Evolutionary conservation across 1,140 invertebrate genomes (phyloP), one percentile per base, ranked within the genome.

Genomic region (Rhopalosiphum maidis): DNA sequence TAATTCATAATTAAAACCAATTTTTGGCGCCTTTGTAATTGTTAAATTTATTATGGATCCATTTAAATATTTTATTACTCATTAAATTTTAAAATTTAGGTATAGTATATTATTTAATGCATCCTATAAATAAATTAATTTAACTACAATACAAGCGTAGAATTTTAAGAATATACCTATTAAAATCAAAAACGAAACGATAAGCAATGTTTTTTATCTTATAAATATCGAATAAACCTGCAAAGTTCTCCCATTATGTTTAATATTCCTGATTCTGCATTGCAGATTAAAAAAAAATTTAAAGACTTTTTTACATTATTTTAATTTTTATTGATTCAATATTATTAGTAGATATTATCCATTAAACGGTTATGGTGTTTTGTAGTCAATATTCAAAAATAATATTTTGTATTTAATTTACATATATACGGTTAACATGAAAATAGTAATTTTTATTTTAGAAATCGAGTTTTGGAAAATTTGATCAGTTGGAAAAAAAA

Each of bases 381-480:
- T 89, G 15, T 15, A 18, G 46, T 37, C 7, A 51, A 9, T 89
- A 48, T 89, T 48, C 15, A 55, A 1, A 89, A 23, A 46, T 37
- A 8, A 15, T 46, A 87, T 48, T 48, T 87, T 37, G 7, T 60
- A 35, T 46, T n/a, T 21, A 43, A n/a, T 90, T 55, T 37, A 89
- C 18, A 23, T 55, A 23, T 18, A 7, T 37, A 22, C 54, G n/a
- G 1, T 89, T 77, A 41, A 90, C 7, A 90, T 43, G 18, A 30
- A 21, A 41, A 90, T 25, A 37, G 4, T 46, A 41, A 90, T 94
- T 94, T 93, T 25, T 15, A 15, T 96, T 96, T 54, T 95, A 97
- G 97, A 97, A 97, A 96, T 97, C 96, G 94, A 97, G 97, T 95
- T 97, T 97, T 95, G 97, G 96, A 94, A 97, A 97, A 96, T 97